These are phyloP conservation scores for Mesocentrotus franciscanus DNA, from an alignment of 53 echinoderm and acorn worm species.

Conservation along the genomic window DNA sequence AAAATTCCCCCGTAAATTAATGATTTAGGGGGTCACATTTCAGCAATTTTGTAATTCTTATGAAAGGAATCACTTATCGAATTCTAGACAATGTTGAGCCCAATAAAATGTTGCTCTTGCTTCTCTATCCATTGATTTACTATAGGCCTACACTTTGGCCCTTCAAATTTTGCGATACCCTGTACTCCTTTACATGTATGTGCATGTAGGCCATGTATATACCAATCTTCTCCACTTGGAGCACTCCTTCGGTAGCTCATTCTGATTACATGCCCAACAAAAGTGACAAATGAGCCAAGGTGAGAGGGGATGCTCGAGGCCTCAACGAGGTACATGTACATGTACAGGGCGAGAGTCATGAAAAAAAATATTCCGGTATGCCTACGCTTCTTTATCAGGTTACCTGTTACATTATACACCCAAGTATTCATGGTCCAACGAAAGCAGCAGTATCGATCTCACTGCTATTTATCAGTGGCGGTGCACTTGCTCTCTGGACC, in stretches of 20 bases:
- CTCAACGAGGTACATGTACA: background rate
- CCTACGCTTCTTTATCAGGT: background rate
- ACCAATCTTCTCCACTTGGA: background rate
- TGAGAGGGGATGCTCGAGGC: conserved; percentile 2
- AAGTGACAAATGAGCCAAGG: conserved; percentile 37
- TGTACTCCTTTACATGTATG: too few relatives aligned
- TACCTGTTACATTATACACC: conserved; percentile 7
- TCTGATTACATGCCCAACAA: background rate
- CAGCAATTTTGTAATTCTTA: too few relatives aligned
- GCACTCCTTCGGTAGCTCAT: background rate
- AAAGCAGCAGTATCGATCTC: background rate
- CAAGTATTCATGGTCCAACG: background rate
- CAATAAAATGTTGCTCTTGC: too few relatives aligned
- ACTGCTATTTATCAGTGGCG: background rate
- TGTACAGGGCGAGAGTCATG: background rate
- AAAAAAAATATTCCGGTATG: background rate
- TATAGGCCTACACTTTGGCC: too few relatives aligned
- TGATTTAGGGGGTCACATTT: too few relatives aligned
- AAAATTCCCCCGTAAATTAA: too few relatives aligned
- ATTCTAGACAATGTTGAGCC: too few relatives aligned
- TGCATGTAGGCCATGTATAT: background rate
- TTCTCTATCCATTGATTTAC: too few relatives aligned
- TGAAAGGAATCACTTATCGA: too few relatives aligned
- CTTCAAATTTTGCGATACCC: too few relatives aligned
- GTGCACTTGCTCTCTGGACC: conserved; percentile 7